A percentile compares a stretch with the other conserved stretches of the same genome.
phyloP scores from a whole-genome alignment of 2,797 vertebrate species.

The Tarsius wallacei region DNA sequence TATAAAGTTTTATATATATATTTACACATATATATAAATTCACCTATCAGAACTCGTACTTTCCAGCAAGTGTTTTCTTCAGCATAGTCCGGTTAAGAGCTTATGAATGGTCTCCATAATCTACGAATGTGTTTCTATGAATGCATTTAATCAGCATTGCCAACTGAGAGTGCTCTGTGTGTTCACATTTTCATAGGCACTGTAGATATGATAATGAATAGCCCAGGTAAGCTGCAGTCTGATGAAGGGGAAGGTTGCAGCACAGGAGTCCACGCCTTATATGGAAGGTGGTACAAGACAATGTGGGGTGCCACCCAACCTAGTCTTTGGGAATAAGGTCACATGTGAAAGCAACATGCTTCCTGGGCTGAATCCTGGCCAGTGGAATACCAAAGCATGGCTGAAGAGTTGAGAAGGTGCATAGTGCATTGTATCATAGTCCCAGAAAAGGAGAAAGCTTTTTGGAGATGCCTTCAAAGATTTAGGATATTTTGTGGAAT shows the following conservation, averaged over 20 bases:
- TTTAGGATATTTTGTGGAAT: not conserved
- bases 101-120: fast-evolving
- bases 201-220: not conserved
- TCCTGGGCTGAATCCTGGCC: not conserved
- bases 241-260: fast-evolving
- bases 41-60: not conserved
- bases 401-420: not conserved
- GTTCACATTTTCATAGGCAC: not conserved
- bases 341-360: fast-evolving
- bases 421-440: not conserved
- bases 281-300: not conserved
- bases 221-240: too few relatives aligned
- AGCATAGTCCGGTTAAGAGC: fast-evolving
- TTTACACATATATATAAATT: fast-evolving
- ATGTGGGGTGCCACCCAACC: fast-evolving
- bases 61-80: not conserved
- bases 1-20: fast-evolving
- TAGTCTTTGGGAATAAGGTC: not conserved
- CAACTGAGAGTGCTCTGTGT: fast-evolving
- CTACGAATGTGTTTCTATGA: too few relatives aligned
- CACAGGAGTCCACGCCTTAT: fast-evolving
- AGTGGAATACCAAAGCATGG: not conserved
- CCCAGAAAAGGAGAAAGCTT: not conserved
- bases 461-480: not conserved
- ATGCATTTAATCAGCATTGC: fast-evolving